Evolutionary conservation across 2,888 invertebrate genomes (phyloP), one percentile per base, ranked within the genome.

Genomic region (Cosmia pyralina): DNA sequence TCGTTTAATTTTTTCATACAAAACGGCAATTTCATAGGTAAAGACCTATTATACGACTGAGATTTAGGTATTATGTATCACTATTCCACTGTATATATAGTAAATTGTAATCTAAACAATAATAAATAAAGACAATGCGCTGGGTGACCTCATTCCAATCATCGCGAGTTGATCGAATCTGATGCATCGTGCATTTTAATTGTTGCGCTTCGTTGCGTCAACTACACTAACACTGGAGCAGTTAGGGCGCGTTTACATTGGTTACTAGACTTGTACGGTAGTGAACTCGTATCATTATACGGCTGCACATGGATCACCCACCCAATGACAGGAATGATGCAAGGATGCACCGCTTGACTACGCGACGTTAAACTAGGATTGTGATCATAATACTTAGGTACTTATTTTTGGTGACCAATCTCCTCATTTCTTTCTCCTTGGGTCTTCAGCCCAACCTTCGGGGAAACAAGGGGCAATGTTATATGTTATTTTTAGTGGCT

Each of bases 101-200:
- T 63, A 85, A 83, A 88, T 69, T 82, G 87, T 85, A 86, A 88
- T 89, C 87, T 88, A 87, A 90, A 91, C 89, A 91, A 91, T 90
- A 91, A 90, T 90, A 90, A 88, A 88, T 88, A 89, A 86, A 88
- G 86, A 90, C 90, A 92, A 91, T 91, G 89, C 88, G 86, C 83
- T 77, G 84, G 75, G 87, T 92, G 93, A 92, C 92, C 92, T 93
- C 92, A 92, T 91, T 92, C 82, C 88, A 75, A 88, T 89, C 87
- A 87, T 88, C 88, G 84, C 85, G 72, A 82, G 86, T 85, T 84
- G 87, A 90, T 90, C 90, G 86, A 89, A 90, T 84, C 86, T 89
- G 89, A 90, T 89, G 90, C 89, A 86, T 81, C 74, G 74, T 75
- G 91, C 89, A 92, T 92, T 90, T 88, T 91, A 91, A 93, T 92